Base-by-base conservation (phyloP, 2,888 invertebrate genomes). In the Theretra japonica region DNA sequence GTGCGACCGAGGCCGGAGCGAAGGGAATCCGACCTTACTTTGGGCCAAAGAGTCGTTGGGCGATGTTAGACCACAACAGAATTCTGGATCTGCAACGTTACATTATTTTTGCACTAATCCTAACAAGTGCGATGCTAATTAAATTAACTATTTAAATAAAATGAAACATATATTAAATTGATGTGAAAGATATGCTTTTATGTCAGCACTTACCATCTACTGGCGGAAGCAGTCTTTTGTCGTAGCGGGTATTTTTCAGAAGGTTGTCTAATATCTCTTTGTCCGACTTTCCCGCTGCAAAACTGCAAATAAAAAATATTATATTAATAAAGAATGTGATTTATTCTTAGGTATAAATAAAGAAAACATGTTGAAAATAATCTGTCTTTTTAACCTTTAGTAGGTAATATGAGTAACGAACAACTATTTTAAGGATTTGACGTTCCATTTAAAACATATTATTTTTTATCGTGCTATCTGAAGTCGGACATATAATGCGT, bases 201-300 rank as follows among this genome's bases (percentile, higher is more conserved):
- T 72, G 30, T 73, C 65, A 28, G 81, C 77, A 88, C 84, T 90
- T 89, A 98, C 98, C 98, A 95, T 97, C 96, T 87, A 98, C 98
- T 86, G 98, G 97, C 86, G 98, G 98, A 88, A 98, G 96, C 90
- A 98, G 96, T 95, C 98, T 96, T 95, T 98, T 98, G 95, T 98
- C 98, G 95, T 98, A 98, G 93, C 98, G 97, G 88, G 97, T 97
- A 87, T 96, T 96, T 94, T 96, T 96, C 88, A 98, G 95, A 86
- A 98, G 96, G 94, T 97, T 96, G 96, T 98, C 98, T 95, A 98
- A 95, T 91, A 98, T 98, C 95, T 98, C 97, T 95, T 98, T 98
- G 96, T 98, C 98, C 90, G 98, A 98, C 95, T 97, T 97, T 85
- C 97, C 97, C 94, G 97, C 97, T 92, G 97, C 97, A 94, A 97